phyloP scores from a whole-genome alignment of 2,113 vertebrate species.

The Colistium nudipinnis region DNA sequence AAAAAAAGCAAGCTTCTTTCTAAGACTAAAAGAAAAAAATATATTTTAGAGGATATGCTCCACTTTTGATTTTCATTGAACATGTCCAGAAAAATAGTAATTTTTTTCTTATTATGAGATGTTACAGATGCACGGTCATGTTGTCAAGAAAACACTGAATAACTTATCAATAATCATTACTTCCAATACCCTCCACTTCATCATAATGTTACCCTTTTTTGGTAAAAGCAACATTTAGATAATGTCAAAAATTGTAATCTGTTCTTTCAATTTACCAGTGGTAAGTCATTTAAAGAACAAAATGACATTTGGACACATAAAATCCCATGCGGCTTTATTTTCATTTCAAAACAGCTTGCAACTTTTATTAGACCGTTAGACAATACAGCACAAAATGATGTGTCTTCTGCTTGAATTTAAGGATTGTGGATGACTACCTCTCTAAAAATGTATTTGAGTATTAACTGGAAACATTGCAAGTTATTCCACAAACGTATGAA shows the following conservation, averaged over 20 bases:
- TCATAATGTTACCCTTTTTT: too few species aligned
- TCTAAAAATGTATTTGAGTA: background rate
- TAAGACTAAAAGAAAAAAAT: too few species aligned
- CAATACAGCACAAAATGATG: accelerated
- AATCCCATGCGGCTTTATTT: conserved; percentile 14
- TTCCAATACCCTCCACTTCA: too few species aligned
- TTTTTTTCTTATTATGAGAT: too few species aligned
- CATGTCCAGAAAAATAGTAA: too few species aligned
- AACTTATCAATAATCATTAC: too few species aligned
- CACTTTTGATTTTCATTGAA: too few species aligned
- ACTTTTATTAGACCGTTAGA: background rate
- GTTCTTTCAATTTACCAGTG: background rate
- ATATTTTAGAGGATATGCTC: too few species aligned
- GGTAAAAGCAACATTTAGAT: background rate
- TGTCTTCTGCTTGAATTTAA: background rate
- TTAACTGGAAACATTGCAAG: background rate
- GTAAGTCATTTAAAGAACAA: background rate
- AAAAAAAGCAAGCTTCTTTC: background rate
- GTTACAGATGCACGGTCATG: too few species aligned
- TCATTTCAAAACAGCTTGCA: background rate
- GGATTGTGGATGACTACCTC: background rate
- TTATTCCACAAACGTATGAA: accelerated
- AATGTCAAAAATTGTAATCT: background rate
- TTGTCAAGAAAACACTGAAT: too few species aligned
- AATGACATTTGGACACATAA: conserved; percentile 3